Conservation (phyloP, 23 tunicate species). For the Botrylloides violaceus region DNA sequence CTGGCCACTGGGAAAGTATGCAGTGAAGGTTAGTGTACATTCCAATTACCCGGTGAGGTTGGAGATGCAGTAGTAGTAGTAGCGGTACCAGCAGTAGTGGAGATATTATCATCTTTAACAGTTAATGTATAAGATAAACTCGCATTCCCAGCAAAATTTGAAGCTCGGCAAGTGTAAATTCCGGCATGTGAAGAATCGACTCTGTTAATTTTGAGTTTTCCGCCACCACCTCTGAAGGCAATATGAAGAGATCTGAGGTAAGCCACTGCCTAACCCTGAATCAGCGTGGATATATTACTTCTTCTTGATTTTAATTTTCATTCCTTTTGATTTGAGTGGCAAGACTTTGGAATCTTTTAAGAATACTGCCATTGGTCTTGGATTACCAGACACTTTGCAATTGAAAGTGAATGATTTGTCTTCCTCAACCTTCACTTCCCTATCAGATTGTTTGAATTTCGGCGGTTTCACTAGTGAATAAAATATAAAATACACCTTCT, state of each 20-base stretch:
- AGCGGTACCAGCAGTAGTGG: background rate
- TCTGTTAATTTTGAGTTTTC: conserved; percentile 2
- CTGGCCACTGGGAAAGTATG: background rate
- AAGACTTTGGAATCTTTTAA: conserved; percentile 11
- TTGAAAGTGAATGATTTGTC: conserved; percentile 12
- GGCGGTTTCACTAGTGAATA: conserved; percentile 17
- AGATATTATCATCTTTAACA: conserved; percentile 25
- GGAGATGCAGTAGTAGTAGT: background rate
- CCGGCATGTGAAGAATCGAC: conserved; percentile 8
- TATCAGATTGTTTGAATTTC: conserved; percentile 12
- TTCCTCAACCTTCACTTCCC: background rate
- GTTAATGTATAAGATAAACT: conserved; percentile 1
- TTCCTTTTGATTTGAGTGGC: conserved; percentile 8
- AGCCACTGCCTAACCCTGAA: background rate
- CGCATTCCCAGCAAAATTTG: conserved; percentile 14
- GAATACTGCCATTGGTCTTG: conserved; percentile 18
- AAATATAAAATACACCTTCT: too few species aligned
- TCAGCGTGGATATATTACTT: background rate
- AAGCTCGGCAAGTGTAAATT: conserved; percentile 9
- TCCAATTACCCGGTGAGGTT: background rate
- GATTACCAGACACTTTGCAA: conserved; percentile 18
- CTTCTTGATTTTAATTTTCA: conserved; percentile 14
- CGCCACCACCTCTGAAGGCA: conserved; percentile 19
- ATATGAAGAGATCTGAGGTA: background rate
- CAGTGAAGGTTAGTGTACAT: background rate